Base-by-base conservation (phyloP, 2,888 invertebrate genomes). In the Calliopum simillimum region DNA sequence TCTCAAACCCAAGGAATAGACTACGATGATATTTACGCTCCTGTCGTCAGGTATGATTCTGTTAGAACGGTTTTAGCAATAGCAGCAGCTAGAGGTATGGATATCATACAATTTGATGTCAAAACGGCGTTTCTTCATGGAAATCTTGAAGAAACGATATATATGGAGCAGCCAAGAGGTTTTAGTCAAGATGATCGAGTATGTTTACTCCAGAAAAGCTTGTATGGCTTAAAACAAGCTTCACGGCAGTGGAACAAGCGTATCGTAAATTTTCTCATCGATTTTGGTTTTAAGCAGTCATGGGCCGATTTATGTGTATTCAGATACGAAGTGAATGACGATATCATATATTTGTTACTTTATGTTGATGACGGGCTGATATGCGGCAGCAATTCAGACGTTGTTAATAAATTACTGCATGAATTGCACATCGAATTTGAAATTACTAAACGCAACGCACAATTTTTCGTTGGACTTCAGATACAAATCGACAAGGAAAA, bases 101-200 rank as follows among this genome's bases (percentile, higher is more conserved):
- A 74, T 3, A 68, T 76, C 16, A 55, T 63, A 23, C 74, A 75
- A 11, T 76, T 76, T 33, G 76, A 76, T 49, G 72, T 75, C 3
- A 75, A 76, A 33, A 76, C 74, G 13, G 76, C 76, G 4, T 76
- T 76, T 69, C 63, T 76, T 4, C 69, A 76, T 51, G 75, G 76
- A 2, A 19, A 53, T 2, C n/a, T n/a, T n/a, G n/a, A n/a, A n/a
- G n/a, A n/a, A n/a, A n/a, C n/a, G n/a, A n/a, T n/a, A n/a, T n/a
- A n/a, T 16, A 53, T 53, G 53, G 19, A 53, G 4, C 53, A 53
- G 16, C 53, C 16, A 53, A 11, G 12, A n/a, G 53, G 53, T 16
- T 53, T 53, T 16, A 21, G 12, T n/a, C 72, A n/a, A 53, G 16
- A 53, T 11, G 13, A 56, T 23, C 16, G 53, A 13, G 21, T 19